These are phyloP conservation scores for Sphenodon punctatus DNA, from an alignment of 2,797 vertebrate genomes.

Conservation along the genomic window DNA sequence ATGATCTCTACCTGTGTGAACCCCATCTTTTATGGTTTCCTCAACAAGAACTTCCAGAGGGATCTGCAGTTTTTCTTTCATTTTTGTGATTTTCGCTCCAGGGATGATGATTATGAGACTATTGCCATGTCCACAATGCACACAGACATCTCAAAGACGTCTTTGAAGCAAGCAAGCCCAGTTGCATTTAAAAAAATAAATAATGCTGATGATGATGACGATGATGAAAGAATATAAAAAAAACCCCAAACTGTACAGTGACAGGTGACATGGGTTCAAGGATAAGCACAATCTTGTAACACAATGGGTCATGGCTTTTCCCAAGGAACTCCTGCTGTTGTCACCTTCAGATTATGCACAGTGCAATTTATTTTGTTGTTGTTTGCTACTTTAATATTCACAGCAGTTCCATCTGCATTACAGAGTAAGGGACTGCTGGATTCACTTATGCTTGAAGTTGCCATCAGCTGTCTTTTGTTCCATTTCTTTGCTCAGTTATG, in stretches of 20 bases:
- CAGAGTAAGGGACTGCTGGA: conserved; percentile 9
- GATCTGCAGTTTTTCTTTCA: conserved; percentile 85
- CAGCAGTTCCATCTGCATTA: conserved; percentile 51
- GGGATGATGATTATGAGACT: conserved; percentile 85
- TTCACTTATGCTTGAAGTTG: conserved; percentile 50
- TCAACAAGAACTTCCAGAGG: conserved; percentile 89
- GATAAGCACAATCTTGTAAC: conserved; percentile 60
- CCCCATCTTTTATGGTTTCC: conserved; percentile 88
- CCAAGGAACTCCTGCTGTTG: conserved; percentile 31
- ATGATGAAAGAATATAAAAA: conserved; percentile 69
- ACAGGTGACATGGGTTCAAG: conserved; percentile 21
- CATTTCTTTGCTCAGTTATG: conserved; percentile 26
- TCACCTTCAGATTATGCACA: conserved; percentile 26
- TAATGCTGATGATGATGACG: conserved; percentile 60
- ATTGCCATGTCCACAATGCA: conserved; percentile 91
- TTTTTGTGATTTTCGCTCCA: conserved; percentile 82
- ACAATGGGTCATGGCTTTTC: background rate
- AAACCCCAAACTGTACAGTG: conserved; percentile 5
- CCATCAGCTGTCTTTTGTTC: conserved; percentile 35
- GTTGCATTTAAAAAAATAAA: conserved; percentile 74
- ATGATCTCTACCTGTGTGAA: conserved; percentile 90
- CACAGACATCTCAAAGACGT: conserved; percentile 86
- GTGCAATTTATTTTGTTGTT: conserved; percentile 24
- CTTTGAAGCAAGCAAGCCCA: conserved; percentile 82
- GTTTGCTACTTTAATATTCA: conserved; percentile 48